Evolutionary conservation across 1,140 invertebrate genomes (phyloP).

Genomic region (Thaumetopoea pityocampa): DNA sequence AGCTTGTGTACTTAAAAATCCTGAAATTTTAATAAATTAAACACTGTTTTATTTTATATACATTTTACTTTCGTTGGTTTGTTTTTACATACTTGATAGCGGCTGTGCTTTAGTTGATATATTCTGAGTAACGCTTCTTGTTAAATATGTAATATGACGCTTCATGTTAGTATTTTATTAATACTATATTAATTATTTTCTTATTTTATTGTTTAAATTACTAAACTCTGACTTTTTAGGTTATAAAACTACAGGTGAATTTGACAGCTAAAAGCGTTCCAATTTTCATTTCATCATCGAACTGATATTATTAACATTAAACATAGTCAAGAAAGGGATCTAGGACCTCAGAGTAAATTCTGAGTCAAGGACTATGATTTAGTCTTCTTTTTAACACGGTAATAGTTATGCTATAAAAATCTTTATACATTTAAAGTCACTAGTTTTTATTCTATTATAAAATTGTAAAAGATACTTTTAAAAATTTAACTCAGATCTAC

Average conservation of each 20-base stretch:
- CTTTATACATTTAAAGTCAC: too few relatives aligned
- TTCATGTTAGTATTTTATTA: conserved; percentile 25
- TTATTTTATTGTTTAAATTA: not conserved
- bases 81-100: conserved; percentile 17
- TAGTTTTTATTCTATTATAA: too few relatives aligned
- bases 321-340: too few relatives aligned
- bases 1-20: conserved; percentile 54
- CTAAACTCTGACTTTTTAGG: conserved; percentile 20
- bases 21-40: conserved; percentile 37
- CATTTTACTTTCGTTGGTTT: not conserved
- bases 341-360: too few relatives aligned
- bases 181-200: not conserved
- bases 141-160: conserved; percentile 22
- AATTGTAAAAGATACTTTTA: too few relatives aligned
- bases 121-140: conserved; percentile 17
- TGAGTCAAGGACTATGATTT: too few relatives aligned
- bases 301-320: not conserved
- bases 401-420: too few relatives aligned
- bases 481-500: too few relatives aligned
- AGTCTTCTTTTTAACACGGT: too few relatives aligned
- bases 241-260: conserved; percentile 17
- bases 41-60: not conserved
- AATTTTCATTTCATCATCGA: not conserved
- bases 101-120: conserved; percentile 8
- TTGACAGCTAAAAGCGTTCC: conserved; percentile 5